phyloP scores from a whole-genome alignment of 2,888 invertebrate species.

The Anoplius nigerrimus region DNA sequence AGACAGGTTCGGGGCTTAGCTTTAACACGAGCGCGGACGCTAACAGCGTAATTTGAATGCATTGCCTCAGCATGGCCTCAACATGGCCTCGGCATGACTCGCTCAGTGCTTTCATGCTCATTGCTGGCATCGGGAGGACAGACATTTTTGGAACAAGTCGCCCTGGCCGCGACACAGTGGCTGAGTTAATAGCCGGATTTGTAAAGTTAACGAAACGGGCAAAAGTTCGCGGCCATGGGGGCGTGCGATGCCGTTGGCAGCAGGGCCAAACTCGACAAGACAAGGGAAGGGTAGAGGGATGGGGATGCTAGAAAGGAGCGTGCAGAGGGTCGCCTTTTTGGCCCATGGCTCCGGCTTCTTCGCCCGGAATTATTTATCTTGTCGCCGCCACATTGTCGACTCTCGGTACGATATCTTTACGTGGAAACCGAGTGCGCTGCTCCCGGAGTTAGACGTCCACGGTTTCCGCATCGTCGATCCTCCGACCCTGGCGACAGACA shows the following conservation, averaged over 20 bases:
- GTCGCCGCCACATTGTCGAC: conserved; percentile 7
- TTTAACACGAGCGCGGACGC: no score
- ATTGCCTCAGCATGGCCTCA: no score
- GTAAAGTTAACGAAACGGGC: conserved; percentile 48
- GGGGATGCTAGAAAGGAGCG: conserved; percentile 21
- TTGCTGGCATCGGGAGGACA: neutral
- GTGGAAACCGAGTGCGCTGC: neutral
- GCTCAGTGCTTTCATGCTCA: neutral
- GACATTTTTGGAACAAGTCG: conserved; percentile 6
- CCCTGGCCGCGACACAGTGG: neutral
- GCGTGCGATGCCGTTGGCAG: conserved; percentile 55
- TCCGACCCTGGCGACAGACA: neutral
- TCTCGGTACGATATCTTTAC: conserved; percentile 1
- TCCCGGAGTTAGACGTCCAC: no score
- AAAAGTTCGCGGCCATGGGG: conserved; percentile 48
- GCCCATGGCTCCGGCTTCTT: conserved; percentile 45
- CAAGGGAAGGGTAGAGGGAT: no score
- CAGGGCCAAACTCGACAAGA: conserved; percentile 52
- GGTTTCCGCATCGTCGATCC: conserved; percentile 17
- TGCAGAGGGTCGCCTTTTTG: conserved; percentile 43
- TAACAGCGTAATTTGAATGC: no score
- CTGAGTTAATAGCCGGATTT: conserved; percentile 47
- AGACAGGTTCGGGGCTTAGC: no score
- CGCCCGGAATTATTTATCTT: conserved; percentile 57
- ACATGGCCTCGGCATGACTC: no score